Conservation (phyloP, 2,113 vertebrate species). For the Garra rufa region DNA sequence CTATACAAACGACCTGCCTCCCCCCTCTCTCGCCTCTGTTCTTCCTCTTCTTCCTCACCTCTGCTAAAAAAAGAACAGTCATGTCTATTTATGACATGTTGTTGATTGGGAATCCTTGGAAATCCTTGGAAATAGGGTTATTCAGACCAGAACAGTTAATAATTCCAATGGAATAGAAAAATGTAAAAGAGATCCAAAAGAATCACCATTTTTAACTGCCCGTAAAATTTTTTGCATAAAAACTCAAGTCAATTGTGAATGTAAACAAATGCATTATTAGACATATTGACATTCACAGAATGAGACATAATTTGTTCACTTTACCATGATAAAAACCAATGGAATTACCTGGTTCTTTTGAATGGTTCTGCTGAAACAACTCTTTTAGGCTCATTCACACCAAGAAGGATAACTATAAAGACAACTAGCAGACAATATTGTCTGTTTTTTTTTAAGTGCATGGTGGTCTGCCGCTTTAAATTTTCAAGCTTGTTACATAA, state of each 20-base stretch:
- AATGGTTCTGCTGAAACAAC: not conserved
- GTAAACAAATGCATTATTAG: slow-evolving; percentile 10
- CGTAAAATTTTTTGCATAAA: too few species aligned
- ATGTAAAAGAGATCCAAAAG: too few species aligned
- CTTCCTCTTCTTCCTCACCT: slow-evolving; percentile 82
- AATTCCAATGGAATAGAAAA: not conserved
- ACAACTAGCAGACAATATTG: too few species aligned
- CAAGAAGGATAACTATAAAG: too few species aligned
- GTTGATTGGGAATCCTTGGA: slow-evolving; percentile 38
- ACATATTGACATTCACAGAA: not conserved
- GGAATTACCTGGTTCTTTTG: not conserved
- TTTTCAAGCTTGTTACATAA: too few species aligned
- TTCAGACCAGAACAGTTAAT: not conserved
- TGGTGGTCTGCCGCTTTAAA: too few species aligned
- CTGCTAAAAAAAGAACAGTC: slow-evolving; percentile 79
- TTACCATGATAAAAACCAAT: too few species aligned
- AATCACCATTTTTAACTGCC: too few species aligned
- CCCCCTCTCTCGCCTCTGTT: slow-evolving; percentile 81
- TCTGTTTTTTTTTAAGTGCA: too few species aligned
- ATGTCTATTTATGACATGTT: slow-evolving; percentile 68
- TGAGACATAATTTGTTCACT: not conserved
- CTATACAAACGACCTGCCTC: slow-evolving; percentile 83
- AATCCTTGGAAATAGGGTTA: not conserved
- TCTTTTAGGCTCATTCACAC: not conserved
- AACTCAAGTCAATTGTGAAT: not conserved